Conservation (phyloP, 2,113 vertebrate genomes). For the Zapornia atra region DNA sequence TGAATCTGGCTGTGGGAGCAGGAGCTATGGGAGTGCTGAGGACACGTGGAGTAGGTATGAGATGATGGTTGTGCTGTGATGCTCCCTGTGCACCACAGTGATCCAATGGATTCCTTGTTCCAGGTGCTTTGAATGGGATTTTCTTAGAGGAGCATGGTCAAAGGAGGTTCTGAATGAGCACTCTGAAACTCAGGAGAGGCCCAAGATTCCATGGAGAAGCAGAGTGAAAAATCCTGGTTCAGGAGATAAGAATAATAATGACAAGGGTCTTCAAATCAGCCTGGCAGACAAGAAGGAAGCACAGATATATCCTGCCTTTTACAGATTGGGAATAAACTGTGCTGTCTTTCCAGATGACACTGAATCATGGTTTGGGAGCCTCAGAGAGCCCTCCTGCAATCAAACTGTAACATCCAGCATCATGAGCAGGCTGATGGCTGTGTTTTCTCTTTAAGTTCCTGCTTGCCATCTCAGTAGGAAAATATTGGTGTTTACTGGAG, state of each 20-base stretch:
- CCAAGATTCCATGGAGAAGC: not conserved
- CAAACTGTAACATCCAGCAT: not conserved
- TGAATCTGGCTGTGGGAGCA: not conserved
- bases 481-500: not conserved
- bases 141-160: not conserved
- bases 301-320: not conserved
- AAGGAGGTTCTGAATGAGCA: not conserved
- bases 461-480: not conserved
- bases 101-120: not conserved
- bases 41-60: not conserved
- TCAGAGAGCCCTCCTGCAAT: not conserved
- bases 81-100: not conserved
- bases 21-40: not conserved
- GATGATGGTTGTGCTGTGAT: not conserved
- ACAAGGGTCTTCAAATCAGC: not conserved
- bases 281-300: not conserved
- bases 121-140: not conserved
- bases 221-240: not conserved
- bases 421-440: not conserved
- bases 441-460: not conserved
- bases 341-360: not conserved
- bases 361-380: not conserved
- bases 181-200: not conserved
- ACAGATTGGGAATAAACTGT: not conserved
- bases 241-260: not conserved